Conservation (phyloP, 2,888 invertebrate genomes). For the Itoplectis maculator region DNA sequence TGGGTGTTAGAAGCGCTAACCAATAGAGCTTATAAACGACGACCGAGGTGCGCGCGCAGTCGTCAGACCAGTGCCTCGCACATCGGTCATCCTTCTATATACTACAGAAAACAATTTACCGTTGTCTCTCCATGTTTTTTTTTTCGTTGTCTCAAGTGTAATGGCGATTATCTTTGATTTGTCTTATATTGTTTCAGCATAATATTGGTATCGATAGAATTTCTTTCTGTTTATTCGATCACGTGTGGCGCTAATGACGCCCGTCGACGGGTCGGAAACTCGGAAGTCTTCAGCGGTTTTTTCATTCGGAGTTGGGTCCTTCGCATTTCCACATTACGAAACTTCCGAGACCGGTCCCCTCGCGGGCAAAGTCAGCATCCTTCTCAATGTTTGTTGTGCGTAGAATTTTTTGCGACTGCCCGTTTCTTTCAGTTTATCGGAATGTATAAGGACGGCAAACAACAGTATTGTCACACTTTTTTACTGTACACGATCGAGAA, state of each 20-base stretch:
- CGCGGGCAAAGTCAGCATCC: conserved; percentile 52
- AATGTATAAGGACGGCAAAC: conserved; percentile 59
- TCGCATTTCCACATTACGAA: conserved; percentile 11
- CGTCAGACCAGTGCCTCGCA: conserved; percentile 26
- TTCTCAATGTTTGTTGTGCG: conserved; percentile 72
- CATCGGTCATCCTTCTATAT: conserved; percentile 49
- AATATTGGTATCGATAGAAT: conserved; percentile 60
- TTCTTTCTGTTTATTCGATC: conserved; percentile 63
- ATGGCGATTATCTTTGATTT: conserved; percentile 54
- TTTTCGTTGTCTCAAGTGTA: conserved; percentile 45
- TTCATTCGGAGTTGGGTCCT: conserved; percentile 1
- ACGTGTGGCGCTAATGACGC: conserved; percentile 61
- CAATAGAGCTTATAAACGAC: conserved; percentile 36
- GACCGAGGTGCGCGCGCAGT: conserved; percentile 53
- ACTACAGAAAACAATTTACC: conserved; percentile 17
- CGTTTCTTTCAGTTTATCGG: conserved; percentile 65
- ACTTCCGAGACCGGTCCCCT: conserved; percentile 43
- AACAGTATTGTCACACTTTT: conserved; percentile 25
- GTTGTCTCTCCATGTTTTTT: conserved; percentile 49
- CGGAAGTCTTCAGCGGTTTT: conserved; percentile 19
- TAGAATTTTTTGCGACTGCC: conserved; percentile 68
- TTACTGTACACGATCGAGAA: conserved; percentile 26
- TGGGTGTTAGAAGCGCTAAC: conserved; percentile 55
- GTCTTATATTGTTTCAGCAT: conserved; percentile 69
- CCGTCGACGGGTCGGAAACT: conserved; percentile 21